phyloP scores from a whole-genome alignment of 2,888 invertebrate species.

The Galeopsomyia nigrocyanea region DNA sequence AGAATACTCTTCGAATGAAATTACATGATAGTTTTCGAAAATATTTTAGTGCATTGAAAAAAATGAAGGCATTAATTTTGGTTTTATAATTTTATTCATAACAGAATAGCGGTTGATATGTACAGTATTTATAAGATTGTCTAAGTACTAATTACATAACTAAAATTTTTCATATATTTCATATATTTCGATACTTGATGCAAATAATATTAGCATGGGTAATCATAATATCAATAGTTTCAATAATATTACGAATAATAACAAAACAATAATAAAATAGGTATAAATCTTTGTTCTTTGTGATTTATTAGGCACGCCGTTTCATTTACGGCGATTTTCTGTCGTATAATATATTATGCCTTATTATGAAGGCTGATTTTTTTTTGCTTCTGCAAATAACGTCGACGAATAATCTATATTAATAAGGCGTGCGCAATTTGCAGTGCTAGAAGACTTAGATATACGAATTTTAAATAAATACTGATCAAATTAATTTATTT shows the following conservation, averaged over 20 bases:
- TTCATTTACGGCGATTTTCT: conserved; percentile 18
- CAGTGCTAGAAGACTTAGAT: conserved; percentile 31
- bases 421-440: conserved; percentile 36
- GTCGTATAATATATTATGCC: conserved; percentile 7
- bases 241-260: conserved; percentile 40
- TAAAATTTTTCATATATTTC: conserved; percentile 44
- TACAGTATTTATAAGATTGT: conserved; percentile 64
- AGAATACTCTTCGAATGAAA: background rate
- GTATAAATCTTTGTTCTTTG: conserved; percentile 25
- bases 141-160: conserved; percentile 58
- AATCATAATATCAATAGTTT: conserved; percentile 36
- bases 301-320: conserved; percentile 30
- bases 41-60: background rate
- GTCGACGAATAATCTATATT: conserved; percentile 4
- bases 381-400: conserved; percentile 17
- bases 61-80: background rate
- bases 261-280: conserved; percentile 40
- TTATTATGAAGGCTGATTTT: conserved; percentile 23
- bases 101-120: conserved; percentile 66
- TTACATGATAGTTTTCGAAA: background rate
- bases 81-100: conserved; percentile 62
- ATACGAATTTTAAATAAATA: conserved; percentile 35
- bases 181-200: conserved; percentile 28
- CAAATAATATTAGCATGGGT: conserved; percentile 35
- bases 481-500: conserved; percentile 33